Evolutionary conservation across 2,888 invertebrate species (phyloP).

Genomic region (Ellobium chinense): DNA sequence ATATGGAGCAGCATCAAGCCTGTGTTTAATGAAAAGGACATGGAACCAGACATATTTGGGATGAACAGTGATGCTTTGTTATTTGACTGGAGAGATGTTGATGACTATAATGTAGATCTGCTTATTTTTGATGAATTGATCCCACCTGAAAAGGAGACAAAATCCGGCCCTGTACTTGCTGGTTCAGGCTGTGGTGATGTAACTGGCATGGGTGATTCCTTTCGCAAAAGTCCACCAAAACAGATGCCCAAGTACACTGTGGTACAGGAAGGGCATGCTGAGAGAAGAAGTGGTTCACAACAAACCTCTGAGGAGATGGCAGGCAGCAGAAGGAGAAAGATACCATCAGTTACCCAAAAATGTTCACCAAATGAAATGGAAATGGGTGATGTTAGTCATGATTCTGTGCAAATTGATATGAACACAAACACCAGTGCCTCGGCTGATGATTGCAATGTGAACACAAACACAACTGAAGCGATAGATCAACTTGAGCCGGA

Average conservation of each 20-base stretch:
- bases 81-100: background rate
- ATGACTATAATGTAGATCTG: constrained; percentile 7
- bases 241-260: constrained; percentile 2
- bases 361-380: background rate
- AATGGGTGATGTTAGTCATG: background rate
- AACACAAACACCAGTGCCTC: background rate
- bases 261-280: background rate
- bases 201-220: background rate
- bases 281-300: background rate
- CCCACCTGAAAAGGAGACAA: background rate
- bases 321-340: background rate
- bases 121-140: constrained; percentile 1
- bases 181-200: background rate
- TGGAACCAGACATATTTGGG: background rate
- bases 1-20: background rate
- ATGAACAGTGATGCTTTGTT: background rate
- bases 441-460: too few species aligned
- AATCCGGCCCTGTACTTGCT: too few species aligned
- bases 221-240: background rate
- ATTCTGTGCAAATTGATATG: background rate
- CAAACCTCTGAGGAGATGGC: background rate
- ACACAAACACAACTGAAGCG: too few species aligned
- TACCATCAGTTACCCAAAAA: too few species aligned
- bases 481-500: too few species aligned
- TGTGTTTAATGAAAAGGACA: background rate